These are phyloP conservation scores for Imbricaverruca yamaguchii DNA, from an alignment of 2,888 invertebrate species.

Conservation along the genomic window DNA sequence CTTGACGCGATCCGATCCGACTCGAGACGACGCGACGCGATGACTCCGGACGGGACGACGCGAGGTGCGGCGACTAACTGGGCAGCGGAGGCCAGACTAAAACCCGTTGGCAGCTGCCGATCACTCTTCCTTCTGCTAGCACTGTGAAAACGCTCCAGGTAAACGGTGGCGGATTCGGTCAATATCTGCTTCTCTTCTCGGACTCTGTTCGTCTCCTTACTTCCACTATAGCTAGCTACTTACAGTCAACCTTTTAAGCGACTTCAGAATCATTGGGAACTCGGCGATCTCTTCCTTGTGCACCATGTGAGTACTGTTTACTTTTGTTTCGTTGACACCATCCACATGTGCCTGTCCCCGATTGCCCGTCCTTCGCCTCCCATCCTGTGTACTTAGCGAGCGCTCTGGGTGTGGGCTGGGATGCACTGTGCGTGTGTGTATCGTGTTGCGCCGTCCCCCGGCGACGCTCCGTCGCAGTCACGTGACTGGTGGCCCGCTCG, in stretches of 20 bases:
- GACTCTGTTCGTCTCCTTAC: not conserved
- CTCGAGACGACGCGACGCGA: not conserved
- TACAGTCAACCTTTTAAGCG: too few relatives aligned
- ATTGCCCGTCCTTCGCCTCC: not conserved
- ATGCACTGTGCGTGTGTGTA: not conserved
- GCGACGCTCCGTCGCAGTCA: not conserved
- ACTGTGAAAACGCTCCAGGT: not conserved
- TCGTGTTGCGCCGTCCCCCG: not conserved
- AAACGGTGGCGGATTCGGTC: not conserved
- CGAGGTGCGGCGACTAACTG: not conserved
- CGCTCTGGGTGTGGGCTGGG: not conserved
- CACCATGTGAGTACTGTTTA: slow-evolving; percentile 9
- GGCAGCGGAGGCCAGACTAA: not conserved
- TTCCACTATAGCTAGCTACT: not conserved
- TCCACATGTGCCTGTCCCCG: not conserved
- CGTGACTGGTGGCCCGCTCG: not conserved
- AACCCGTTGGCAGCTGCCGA: not conserved
- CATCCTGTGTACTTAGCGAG: not conserved
- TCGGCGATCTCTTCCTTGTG: not conserved
- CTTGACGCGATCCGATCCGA: not conserved
- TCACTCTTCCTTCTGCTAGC: not conserved
- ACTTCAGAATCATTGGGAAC: not conserved
- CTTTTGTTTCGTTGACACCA: not conserved
- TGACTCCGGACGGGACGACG: not conserved
- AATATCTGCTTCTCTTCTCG: not conserved